Percentiles rank a stretch among this genome's conserved stretches.
These are phyloP conservation scores for Tachypleus tridentatus DNA, from an alignment of 1,140 invertebrate species.

Conservation along the genomic window DNA sequence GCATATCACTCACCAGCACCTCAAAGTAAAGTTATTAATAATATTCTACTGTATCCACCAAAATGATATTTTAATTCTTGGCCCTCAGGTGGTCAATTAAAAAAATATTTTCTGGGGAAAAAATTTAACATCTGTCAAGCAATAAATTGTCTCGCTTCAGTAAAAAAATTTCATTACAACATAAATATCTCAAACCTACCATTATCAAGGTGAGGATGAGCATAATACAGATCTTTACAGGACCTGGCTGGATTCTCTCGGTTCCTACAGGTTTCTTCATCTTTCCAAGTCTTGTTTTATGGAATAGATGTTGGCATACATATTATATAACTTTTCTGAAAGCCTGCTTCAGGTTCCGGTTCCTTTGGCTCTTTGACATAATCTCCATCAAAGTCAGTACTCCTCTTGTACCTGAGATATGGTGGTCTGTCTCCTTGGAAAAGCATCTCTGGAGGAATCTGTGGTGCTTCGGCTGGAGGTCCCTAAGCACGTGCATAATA, in stretches of 20 bases:
- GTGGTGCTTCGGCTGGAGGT: conserved; percentile 57
- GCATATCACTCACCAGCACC: no score
- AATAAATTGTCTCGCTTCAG: no score
- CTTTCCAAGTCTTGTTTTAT: conserved; percentile 57
- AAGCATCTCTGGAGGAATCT: conserved; percentile 58
- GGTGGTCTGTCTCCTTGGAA: conserved; percentile 32
- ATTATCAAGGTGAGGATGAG: conserved; percentile 58
- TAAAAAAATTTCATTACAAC: no score
- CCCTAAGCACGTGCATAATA: conserved; percentile 54
- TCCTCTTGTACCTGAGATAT: conserved; percentile 12
- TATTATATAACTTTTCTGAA: conserved; percentile 29
- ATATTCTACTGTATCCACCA: no score
- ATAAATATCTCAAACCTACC: conserved; percentile 40
- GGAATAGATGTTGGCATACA: conserved; percentile 53
- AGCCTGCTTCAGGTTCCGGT: conserved; percentile 12
- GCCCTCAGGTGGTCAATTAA: no score
- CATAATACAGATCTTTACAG: conserved; percentile 62
- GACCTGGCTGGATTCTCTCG: conserved; percentile 58
- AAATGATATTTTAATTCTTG: no score
- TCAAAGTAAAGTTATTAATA: no score
- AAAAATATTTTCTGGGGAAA: no score
- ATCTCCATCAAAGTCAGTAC: conserved; percentile 13
- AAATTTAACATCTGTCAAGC: no score
- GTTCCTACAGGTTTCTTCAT: conserved; percentile 59
- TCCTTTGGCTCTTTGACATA: conserved; percentile 8